These are phyloP conservation scores for Heterotis niloticus DNA, from an alignment of 2,113 vertebrate genomes.

Conservation along the genomic window DNA sequence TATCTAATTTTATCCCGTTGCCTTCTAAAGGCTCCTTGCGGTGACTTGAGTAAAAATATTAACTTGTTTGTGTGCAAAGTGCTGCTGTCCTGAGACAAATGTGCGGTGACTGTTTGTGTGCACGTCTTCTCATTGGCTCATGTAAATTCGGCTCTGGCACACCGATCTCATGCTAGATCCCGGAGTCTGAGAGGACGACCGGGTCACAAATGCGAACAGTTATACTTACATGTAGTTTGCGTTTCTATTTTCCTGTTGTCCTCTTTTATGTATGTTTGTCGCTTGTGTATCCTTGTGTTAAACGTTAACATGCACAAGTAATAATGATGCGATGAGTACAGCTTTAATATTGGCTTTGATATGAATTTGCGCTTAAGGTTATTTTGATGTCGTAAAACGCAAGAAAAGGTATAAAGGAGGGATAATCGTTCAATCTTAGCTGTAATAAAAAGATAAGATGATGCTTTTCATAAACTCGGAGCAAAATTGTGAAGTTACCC, in stretches of 20 bases:
- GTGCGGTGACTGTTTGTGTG: neutral
- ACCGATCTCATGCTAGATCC: conserved; percentile 32
- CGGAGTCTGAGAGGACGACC: neutral
- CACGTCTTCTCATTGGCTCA: conserved; percentile 23
- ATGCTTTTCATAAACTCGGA: conserved; percentile 31
- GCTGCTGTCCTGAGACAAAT: neutral
- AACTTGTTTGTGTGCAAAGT: neutral
- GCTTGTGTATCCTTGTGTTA: conserved; percentile 28
- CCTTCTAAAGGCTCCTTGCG: too few species aligned
- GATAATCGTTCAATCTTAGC: conserved; percentile 32
- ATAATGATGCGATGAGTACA: conserved; percentile 4
- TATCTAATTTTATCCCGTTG: neutral
- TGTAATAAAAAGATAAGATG: conserved; percentile 39
- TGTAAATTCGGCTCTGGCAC: conserved; percentile 39
- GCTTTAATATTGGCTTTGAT: neutral
- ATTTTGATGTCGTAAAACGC: neutral
- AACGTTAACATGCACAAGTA: conserved; percentile 28
- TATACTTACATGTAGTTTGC: conserved; percentile 8
- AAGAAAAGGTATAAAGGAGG: neutral
- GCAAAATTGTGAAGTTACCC: conserved; percentile 22
- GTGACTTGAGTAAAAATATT: neutral
- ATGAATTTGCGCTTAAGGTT: neutral
- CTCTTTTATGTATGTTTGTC: conserved; percentile 32
- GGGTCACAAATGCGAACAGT: conserved; percentile 29
- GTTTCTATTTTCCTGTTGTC: conserved; percentile 36